A percentile compares a stretch with the other conserved stretches of the same genome.
Conservation (phyloP, 2,113 vertebrate species). For the Sinosuthora webbiana region DNA sequence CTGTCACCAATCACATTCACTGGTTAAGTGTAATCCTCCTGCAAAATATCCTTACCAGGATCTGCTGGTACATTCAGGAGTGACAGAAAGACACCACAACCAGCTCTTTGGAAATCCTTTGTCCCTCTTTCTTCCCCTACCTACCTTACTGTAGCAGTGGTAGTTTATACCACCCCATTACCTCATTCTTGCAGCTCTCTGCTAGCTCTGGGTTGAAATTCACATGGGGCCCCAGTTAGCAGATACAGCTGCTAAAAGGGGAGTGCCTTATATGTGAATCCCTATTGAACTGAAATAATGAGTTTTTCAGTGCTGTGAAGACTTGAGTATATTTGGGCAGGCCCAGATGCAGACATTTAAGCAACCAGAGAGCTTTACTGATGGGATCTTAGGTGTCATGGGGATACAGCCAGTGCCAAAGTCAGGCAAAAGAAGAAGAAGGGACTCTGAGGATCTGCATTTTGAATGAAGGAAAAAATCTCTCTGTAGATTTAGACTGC, state of each 20-base stretch:
- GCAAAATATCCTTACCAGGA: background rate
- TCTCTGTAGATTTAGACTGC: background rate
- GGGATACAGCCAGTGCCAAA: background rate
- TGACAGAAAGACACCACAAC: background rate
- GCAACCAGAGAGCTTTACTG: background rate
- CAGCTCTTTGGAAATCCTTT: background rate
- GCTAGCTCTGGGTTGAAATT: background rate
- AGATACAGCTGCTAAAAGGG: background rate
- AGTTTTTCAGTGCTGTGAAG: background rate
- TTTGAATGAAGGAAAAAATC: conserved; percentile 12
- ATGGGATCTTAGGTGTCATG: background rate
- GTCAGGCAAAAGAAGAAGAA: background rate
- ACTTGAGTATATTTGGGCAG: background rate
- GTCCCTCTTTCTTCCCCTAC: background rate
- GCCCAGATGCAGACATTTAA: background rate
- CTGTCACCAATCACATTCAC: background rate
- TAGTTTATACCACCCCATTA: background rate
- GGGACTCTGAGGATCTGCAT: conserved; percentile 2
- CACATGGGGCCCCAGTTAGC: background rate
- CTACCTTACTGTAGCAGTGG: background rate
- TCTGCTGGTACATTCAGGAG: background rate
- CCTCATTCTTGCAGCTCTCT: background rate
- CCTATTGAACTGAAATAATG: background rate
- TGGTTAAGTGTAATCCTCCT: background rate
- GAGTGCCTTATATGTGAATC: background rate